Base-by-base conservation (phyloP, 2,888 invertebrate species). In the Exocentrus adspersus region DNA sequence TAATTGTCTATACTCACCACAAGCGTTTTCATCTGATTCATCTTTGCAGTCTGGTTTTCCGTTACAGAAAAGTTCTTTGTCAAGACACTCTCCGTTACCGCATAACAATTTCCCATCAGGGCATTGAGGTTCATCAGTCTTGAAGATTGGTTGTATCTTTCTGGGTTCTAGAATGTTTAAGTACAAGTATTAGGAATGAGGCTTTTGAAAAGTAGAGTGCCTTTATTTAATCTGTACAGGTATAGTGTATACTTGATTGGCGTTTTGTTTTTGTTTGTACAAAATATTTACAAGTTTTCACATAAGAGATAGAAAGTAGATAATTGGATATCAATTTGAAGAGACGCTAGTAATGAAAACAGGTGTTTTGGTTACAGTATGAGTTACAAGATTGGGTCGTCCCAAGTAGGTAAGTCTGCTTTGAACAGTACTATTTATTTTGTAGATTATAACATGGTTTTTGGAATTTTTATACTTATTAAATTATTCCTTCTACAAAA, bases 1-100 rank as follows among this genome's bases (percentile, higher is more conserved):
- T 5, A 24, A 24, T 7, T 24, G 24, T 24, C 24, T 45, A 1
- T 21, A 93, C 95, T 92, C 87, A 95, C 95, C 91, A 87, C 96
- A 96, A 72, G 95, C 93, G 78, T 96, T 96, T 85, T 96, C 96
- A 80, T 96, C 96, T 56, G 95, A 96, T 80, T 95, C 95, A 80
- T 96, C 96, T 79, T 93, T 92, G 85, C 96, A 96, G 81, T 96
- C 95, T 54, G 92, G 88, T 83, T 94, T 93, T 78, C 94, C 95
- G 79, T 96, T 95, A 84, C 96, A 96, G 88, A 96, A 96, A 60
- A 96, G 86, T 79, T 93, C 93, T 83, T 92, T 94, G 74, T 95
- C 94, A 64, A 96, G 88, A 84, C 96, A 96, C 81, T 96, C 95
- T 69, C 94, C 94, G 83, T 92, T 93, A 67, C 96, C 96, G 82